Evolutionary conservation across 2,888 invertebrate genomes (phyloP).

Genomic region (Abrostola triplasia): DNA sequence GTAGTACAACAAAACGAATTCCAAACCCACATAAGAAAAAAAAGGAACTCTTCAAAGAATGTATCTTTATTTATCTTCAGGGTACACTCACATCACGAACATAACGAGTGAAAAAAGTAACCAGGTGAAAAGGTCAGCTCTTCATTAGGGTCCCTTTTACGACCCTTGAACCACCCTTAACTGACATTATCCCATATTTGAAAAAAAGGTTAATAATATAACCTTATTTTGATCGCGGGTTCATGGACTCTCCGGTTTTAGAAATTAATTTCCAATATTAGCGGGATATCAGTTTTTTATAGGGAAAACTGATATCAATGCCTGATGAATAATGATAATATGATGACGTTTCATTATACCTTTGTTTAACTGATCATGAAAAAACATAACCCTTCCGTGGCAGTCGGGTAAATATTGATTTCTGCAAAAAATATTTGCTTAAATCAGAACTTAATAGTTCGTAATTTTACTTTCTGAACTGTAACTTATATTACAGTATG

Average conservation of each 20-base stretch:
- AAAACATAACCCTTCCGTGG: too few species aligned
- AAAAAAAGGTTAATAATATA: slow-evolving; percentile 4
- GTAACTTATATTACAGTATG: too few species aligned
- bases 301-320: too few species aligned
- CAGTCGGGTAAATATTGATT: too few species aligned
- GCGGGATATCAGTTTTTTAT: too few species aligned
- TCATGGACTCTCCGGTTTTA: not conserved
- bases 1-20: slow-evolving; percentile 25
- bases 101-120: slow-evolving; percentile 41
- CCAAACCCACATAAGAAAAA: slow-evolving; percentile 24
- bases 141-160: slow-evolving; percentile 27
- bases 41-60: slow-evolving; percentile 22
- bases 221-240: slow-evolving; percentile 2
- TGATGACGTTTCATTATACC: too few species aligned
- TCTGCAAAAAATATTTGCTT: too few species aligned
- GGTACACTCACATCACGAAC: slow-evolving; percentile 16
- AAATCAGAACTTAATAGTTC: too few species aligned
- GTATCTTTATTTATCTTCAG: slow-evolving; percentile 26
- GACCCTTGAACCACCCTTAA: slow-evolving; percentile 8
- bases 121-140: slow-evolving; percentile 44
- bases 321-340: too few species aligned
- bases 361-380: too few species aligned
- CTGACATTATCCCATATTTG: slow-evolving; percentile 21
- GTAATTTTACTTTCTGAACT: too few species aligned
- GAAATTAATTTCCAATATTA: not conserved